phyloP scores from a whole-genome alignment of 2,888 invertebrate species.

The Emmelina monodactyla region DNA sequence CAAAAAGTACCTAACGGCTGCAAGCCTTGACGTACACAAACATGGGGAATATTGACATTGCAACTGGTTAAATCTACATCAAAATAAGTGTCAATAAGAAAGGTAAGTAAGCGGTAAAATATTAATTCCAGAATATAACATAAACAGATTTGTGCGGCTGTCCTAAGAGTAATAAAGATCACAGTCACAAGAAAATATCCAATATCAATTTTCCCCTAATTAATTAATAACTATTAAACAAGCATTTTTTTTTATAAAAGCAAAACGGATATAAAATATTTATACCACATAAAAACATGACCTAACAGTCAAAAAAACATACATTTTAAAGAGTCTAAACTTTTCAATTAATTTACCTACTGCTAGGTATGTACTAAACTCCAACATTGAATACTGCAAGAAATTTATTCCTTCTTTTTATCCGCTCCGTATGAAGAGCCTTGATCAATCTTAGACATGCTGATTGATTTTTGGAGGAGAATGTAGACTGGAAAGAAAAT shows the following conservation, averaged over 20 bases:
- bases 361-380: background rate
- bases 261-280: background rate
- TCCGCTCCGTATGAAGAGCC: conserved; percentile 81
- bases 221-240: background rate
- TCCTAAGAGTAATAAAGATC: too few species aligned
- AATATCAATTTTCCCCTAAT: too few species aligned
- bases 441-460: conserved; percentile 85
- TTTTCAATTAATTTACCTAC: background rate
- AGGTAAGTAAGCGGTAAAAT: too few species aligned
- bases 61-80: too few species aligned
- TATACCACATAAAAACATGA: background rate
- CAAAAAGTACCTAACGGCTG: too few species aligned
- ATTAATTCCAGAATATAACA: too few species aligned
- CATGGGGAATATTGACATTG: too few species aligned
- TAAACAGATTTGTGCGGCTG: too few species aligned
- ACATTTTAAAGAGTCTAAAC: background rate
- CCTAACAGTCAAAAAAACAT: background rate
- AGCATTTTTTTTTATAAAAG: background rate
- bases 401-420: conserved; percentile 41
- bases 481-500: conserved; percentile 82
- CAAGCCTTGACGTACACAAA: too few species aligned
- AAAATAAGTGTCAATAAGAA: too few species aligned
- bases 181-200: too few species aligned
- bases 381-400: background rate
- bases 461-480: conserved; percentile 80